Conservation (phyloP, 2,888 invertebrate species). For the Atethmia centrago region DNA sequence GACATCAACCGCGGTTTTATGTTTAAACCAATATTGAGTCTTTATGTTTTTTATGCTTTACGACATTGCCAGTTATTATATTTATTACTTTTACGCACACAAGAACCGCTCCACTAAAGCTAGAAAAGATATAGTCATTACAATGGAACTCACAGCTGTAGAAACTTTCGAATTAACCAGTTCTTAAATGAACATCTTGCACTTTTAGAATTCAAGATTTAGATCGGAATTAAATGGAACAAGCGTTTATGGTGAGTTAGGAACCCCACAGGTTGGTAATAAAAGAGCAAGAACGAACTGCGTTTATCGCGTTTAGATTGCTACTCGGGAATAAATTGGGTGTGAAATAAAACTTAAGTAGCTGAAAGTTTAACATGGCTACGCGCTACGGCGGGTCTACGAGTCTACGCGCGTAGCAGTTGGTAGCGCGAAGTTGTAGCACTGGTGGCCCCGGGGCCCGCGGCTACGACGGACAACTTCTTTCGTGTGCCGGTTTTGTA, state of each 20-base stretch:
- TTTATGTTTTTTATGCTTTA: constrained; percentile 83
- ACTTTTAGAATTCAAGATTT: constrained; percentile 36
- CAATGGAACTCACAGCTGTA: not conserved
- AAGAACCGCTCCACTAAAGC: constrained; percentile 2
- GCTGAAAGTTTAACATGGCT: constrained; percentile 79
- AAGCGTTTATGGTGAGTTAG: constrained; percentile 49
- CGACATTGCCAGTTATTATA: constrained; percentile 77
- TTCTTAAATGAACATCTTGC: constrained; percentile 26
- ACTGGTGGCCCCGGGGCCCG: constrained; percentile 37
- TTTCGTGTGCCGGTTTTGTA: constrained; percentile 73
- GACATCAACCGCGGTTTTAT: constrained; percentile 86
- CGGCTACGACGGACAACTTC: constrained; percentile 74
- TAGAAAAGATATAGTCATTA: constrained; percentile 22
- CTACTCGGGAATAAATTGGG: constrained; percentile 78
- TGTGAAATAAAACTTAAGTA: constrained; percentile 85
- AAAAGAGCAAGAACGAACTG: constrained; percentile 71
- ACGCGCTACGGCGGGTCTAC: constrained; percentile 47
- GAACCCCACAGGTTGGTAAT: constrained; percentile 68
- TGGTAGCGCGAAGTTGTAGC: constrained; percentile 65
- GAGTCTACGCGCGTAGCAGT: constrained; percentile 59
- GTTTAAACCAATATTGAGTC: constrained; percentile 84
- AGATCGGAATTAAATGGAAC: constrained; percentile 51
- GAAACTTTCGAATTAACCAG: constrained; percentile 15
- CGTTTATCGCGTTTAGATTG: constrained; percentile 77
- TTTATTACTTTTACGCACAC: constrained; percentile 56